Percentiles rank a stretch among this genome's conserved stretches.
Evolutionary conservation across 1,140 invertebrate genomes (phyloP).

Genomic region (Lycorma delicatula): DNA sequence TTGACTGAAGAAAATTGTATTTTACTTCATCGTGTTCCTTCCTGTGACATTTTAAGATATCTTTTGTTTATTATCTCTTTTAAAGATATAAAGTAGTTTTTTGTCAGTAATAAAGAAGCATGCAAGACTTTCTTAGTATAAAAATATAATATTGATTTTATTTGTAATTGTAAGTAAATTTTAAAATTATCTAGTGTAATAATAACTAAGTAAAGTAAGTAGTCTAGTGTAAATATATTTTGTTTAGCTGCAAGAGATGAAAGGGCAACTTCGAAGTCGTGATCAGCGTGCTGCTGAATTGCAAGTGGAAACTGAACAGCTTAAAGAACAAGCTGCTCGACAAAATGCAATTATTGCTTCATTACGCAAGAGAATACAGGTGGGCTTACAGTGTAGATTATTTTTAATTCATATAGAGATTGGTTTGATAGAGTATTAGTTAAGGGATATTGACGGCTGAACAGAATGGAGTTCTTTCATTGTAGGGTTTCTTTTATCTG

Average conservation of each 20-base stretch:
- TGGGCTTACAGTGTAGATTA: too few species aligned
- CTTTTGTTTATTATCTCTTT: too few species aligned
- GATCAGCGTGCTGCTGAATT: constrained; percentile 58
- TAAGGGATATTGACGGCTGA: too few species aligned
- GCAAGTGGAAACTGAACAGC: constrained; percentile 57
- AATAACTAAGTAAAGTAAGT: neutral
- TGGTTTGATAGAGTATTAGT: neutral
- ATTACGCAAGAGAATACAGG: constrained; percentile 64
- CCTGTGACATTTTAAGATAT: too few species aligned
- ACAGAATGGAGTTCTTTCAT: neutral
- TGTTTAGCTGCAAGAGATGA: constrained; percentile 52
- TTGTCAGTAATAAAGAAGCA: too few species aligned
- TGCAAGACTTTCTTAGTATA: too few species aligned
- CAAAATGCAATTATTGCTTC: constrained; percentile 70
- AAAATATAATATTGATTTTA: too few species aligned
- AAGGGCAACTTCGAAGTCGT: constrained; percentile 49
- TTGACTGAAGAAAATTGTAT: too few species aligned
- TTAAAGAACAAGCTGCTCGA: constrained; percentile 67
- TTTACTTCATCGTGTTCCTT: too few species aligned
- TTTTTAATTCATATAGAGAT: too few species aligned
- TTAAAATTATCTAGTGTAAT: neutral
- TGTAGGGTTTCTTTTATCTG: neutral
- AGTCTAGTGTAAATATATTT: neutral
- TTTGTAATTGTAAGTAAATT: too few species aligned
- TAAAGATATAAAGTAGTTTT: too few species aligned